Conservation (phyloP, 1,140 invertebrate genomes). For the Scaptomyza pallida region DNA sequence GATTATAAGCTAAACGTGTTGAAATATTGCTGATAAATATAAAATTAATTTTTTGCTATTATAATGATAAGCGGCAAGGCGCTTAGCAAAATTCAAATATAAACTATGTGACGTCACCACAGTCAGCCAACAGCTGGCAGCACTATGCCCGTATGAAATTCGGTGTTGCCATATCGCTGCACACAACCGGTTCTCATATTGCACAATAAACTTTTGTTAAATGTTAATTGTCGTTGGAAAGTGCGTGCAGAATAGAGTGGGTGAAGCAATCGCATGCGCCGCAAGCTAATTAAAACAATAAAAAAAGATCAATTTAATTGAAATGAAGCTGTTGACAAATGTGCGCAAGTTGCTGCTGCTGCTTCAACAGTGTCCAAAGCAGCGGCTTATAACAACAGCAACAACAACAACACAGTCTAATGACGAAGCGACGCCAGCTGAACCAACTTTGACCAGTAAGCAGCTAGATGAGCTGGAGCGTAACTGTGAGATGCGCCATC, state of each 20-base stretch:
- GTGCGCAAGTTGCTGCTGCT: constrained; percentile 39
- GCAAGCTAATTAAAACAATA: constrained; percentile 35
- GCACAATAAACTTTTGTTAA: constrained; percentile 40
- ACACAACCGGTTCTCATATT: constrained; percentile 18
- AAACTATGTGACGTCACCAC: constrained; percentile 19
- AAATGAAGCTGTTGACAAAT: constrained; percentile 66
- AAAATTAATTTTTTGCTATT: constrained; percentile 10
- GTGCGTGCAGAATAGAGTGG: constrained; percentile 23
- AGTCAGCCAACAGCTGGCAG: constrained; percentile 11
- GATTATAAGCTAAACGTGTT: constrained; percentile 14
- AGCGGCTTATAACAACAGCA: constrained; percentile 21
- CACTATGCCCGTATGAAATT: background rate
- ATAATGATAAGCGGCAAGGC: constrained; percentile 1
- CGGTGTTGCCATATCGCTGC: constrained; percentile 18
- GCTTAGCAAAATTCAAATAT: constrained; percentile 1
- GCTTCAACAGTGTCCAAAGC: constrained; percentile 49
- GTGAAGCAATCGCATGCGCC: constrained; percentile 2
- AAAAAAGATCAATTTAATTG: constrained; percentile 51
- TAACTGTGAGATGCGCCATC: constrained; percentile 61
- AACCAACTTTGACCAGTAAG: constrained; percentile 56
- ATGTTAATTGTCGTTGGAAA: constrained; percentile 36
- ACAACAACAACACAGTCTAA: constrained; percentile 26
- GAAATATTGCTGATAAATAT: constrained; percentile 18
- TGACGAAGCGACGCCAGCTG: constrained; percentile 17
- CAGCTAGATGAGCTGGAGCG: constrained; percentile 63